Evolutionary conservation across 2,797 vertebrate species (phyloP), one percentile per base, ranked within the genome.

Genomic region (Aphelocoma californica): DNA sequence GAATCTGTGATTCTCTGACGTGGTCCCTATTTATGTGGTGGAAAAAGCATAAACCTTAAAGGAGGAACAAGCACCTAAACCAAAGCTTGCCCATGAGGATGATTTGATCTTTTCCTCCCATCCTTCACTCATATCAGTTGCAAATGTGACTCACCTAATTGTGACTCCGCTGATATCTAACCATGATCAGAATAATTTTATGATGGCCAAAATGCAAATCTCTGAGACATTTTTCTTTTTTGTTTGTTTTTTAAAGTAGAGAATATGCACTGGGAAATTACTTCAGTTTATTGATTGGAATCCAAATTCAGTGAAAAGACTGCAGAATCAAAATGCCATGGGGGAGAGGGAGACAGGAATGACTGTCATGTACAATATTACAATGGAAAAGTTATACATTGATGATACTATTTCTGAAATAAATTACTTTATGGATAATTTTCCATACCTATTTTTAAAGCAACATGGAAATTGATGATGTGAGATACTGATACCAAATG

Each of bases 401-500:
- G 48, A 79, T 45, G 53, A 69, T 26, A 34, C 18, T 67, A 57
- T 58, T 86, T 80, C 34, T 75, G 67, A 71, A 81, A 75, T 16
- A 64, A 88, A 86, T 60, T 75, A 20, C 19, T 45, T 81, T 82
- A 81, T 85, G 16, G 34, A 86, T 91, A 83, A 93, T 57, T 77
- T 90, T 79, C 25, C 14, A 18, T 72, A 24, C 18, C 36, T 38
- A 21, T n/a, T 57, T 91, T 73, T 69, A 73, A 24, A 44, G 28
- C 47, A 86, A 54, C 18, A 62, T 86, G 50, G 40, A 47, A 94
- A 72, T 6, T 70, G 66, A 90, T 74, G 50, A 73, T 48, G 8
- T 77, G 31, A 65, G 7, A 50, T 21, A 45, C 7, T 44, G 23
- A 58, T 5, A 58, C 1, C 19, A 54, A 66, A 75, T 14, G 2